Evolutionary conservation across 1,140 invertebrate species (phyloP).

Genomic region (Drosophila nigromelanica): DNA sequence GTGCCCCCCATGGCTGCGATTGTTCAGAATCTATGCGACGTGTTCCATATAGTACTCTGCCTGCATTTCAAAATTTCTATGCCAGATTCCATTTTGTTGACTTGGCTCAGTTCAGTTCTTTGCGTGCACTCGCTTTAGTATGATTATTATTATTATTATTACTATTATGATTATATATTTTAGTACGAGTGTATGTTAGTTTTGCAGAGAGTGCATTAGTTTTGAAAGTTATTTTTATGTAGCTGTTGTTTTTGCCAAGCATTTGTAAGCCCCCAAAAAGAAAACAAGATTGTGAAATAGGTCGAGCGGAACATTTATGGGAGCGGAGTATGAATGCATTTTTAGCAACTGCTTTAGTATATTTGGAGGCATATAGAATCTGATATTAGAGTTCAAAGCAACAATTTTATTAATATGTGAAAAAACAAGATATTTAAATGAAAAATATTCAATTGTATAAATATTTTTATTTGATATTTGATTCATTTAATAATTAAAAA

Average conservation of each 20-base stretch:
- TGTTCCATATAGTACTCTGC: constrained; percentile 33
- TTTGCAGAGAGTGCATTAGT: constrained; percentile 30
- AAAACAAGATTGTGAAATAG: constrained; percentile 6
- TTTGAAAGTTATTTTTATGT: constrained; percentile 31
- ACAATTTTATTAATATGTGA: too few species aligned
- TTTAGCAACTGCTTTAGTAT: too few species aligned
- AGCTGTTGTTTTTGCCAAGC: too few species aligned
- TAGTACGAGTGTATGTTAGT: not conserved
- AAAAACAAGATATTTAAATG: too few species aligned
- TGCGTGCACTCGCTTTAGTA: constrained; percentile 24
- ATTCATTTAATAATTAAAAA: too few species aligned
- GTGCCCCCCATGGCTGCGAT: not conserved
- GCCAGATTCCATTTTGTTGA: constrained; percentile 7
- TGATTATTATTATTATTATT: constrained; percentile 27
- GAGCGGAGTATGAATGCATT: too few species aligned
- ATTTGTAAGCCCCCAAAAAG: constrained; percentile 1
- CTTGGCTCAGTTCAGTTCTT: not conserved
- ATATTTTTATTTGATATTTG: too few species aligned
- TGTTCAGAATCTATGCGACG: constrained; percentile 39
- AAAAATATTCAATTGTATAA: too few species aligned
- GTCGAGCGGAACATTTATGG: not conserved
- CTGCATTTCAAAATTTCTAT: constrained; percentile 28
- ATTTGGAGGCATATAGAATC: too few species aligned
- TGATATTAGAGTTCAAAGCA: too few species aligned
- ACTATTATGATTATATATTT: constrained; percentile 14